Percentiles rank a stretch among this genome's conserved stretches.
Conservation (phyloP, 2,797 vertebrate species). For the Galagoides demidoff region DNA sequence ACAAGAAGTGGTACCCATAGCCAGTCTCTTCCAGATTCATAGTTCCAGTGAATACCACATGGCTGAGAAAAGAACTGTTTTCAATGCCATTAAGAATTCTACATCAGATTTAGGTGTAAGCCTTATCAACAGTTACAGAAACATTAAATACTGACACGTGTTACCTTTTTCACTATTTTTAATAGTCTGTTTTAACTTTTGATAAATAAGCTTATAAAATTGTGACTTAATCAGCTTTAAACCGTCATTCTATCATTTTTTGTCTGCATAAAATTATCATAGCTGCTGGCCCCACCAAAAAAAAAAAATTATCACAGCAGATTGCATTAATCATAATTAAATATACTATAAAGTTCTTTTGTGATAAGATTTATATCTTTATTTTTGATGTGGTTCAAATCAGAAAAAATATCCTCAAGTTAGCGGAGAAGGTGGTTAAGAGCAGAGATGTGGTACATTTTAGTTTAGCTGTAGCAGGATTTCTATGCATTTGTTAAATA, state of each 20-base stretch:
- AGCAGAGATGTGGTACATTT: background rate
- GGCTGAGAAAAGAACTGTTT: background rate
- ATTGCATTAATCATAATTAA: conserved; percentile 46
- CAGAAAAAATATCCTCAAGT: background rate
- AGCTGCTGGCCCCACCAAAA: background rate
- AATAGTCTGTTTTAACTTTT: conserved; percentile 61
- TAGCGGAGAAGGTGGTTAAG: background rate
- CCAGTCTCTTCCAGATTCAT: conserved; percentile 91
- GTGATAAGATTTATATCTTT: conserved; percentile 34
- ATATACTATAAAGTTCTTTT: background rate
- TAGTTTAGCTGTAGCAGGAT: background rate
- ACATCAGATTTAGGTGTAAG: conserved; percentile 10
- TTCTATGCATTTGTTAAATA: too few species aligned
- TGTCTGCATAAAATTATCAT: conserved; percentile 43
- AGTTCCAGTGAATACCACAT: conserved; percentile 76
- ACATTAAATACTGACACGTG: background rate
- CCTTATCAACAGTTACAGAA: background rate
- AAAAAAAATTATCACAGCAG: conserved; percentile 30
- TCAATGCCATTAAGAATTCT: background rate
- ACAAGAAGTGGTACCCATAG: conserved; percentile 92
- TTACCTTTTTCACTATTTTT: conserved; percentile 66
- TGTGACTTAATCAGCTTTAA: conserved; percentile 45
- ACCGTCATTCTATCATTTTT: conserved; percentile 45
- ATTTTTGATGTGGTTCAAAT: conserved; percentile 24
- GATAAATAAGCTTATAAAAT: conserved; percentile 58